A percentile compares a stretch with the other conserved stretches of the same genome.
phyloP scores from a whole-genome alignment of 1,140 invertebrate species.

The Chionoecetes opilio region DNA sequence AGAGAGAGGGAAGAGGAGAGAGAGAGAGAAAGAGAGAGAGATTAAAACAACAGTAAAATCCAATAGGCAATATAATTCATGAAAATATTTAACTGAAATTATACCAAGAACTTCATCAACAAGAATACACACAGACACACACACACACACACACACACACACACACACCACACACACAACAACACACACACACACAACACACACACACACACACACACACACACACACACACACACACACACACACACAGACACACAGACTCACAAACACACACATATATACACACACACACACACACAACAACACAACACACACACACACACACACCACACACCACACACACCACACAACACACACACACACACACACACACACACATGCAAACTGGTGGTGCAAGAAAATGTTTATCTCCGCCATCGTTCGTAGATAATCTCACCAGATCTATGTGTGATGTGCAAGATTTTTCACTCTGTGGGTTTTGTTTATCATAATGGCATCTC shows the following conservation, averaged over 20 bases:
- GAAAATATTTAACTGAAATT: neutral
- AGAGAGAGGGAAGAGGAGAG: too few species aligned
- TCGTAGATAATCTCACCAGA: neutral
- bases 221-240: too few species aligned
- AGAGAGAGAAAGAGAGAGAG: too few species aligned
- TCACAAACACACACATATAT: neutral
- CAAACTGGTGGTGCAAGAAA: too few species aligned
- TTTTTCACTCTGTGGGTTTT: slow-evolving; percentile 8
- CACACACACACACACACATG: neutral
- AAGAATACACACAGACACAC: too few species aligned
- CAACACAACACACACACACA: neutral
- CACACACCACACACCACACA: neutral
- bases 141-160: too few species aligned
- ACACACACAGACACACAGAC: neutral
- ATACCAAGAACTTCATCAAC: neutral
- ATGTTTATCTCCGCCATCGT: too few species aligned
- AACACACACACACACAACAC: too few species aligned
- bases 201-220: too few species aligned
- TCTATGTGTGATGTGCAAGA: neutral
- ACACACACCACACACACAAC: too few species aligned
- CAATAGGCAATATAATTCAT: neutral
- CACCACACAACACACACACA: neutral
- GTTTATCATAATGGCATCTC: slow-evolving; percentile 16
- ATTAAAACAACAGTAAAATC: too few species aligned
- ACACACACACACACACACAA: neutral